Evolutionary conservation across 2,113 vertebrate species (phyloP).

Genomic region (Chelonoidis abingdonii): DNA sequence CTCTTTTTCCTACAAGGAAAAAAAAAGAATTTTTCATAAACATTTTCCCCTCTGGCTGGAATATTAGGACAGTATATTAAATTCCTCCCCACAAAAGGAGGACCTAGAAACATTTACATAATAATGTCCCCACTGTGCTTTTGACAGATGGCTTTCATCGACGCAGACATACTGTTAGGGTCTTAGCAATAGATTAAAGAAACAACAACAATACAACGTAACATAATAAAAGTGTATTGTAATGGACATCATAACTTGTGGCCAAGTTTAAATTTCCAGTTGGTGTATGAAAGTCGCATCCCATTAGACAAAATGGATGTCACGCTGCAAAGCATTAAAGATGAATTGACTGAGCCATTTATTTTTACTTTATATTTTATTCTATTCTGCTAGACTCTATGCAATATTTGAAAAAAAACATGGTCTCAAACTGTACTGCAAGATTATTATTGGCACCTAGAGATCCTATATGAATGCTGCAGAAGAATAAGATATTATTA

Average conservation of each 20-base stretch:
- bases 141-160: slow-evolving; percentile 88
- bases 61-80: slow-evolving; percentile 88
- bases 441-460: neutral
- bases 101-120: slow-evolving; percentile 86
- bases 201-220: slow-evolving; percentile 83
- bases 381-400: slow-evolving; percentile 74
- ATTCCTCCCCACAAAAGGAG: slow-evolving; percentile 80
- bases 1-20: slow-evolving; percentile 41
- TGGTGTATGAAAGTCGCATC: slow-evolving; percentile 83
- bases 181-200: slow-evolving; percentile 86
- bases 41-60: slow-evolving; percentile 79
- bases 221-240: slow-evolving; percentile 86
- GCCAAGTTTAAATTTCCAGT: slow-evolving; percentile 87
- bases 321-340: slow-evolving; percentile 78
- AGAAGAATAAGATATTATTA: neutral
- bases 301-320: slow-evolving; percentile 83
- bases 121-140: slow-evolving; percentile 86
- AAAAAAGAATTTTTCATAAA: slow-evolving; percentile 73
- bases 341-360: slow-evolving; percentile 80
- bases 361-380: slow-evolving; percentile 81
- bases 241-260: slow-evolving; percentile 86
- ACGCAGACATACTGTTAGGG: slow-evolving; percentile 84
- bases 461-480: neutral
- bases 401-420: slow-evolving; percentile 35
- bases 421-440: rapidly evolving